Base-by-base conservation (phyloP, 2,888 invertebrate genomes). In the Eucera pruinosa region DNA sequence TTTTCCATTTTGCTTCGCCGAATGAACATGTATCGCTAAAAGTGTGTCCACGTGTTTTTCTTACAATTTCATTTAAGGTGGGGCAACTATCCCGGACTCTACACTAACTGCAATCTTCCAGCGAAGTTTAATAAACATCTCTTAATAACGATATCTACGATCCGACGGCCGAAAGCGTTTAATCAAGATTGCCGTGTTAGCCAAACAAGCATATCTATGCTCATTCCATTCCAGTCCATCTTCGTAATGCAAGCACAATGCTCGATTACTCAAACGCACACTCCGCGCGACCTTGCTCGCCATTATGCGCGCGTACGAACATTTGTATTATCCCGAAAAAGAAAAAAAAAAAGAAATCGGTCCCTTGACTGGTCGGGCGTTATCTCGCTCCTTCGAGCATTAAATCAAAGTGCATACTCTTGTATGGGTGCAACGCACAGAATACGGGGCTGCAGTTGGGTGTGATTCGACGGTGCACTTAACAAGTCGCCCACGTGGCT, bases 401-500 rank as follows among this genome's bases (percentile, higher is more conserved):
- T 80, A 78, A 82, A 84, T 83, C 83, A 73, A 78, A 71, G 76
- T 81, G 78, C 69, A 82, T 76, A 77, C 76, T 77, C 83, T 62
- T 72, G 81, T 80, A 76, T 80, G 73, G 78, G 77, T 79, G 79
- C 71, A 78, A 77, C 64, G 60, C 48, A 52, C 23, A 23, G 79
- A 79, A 68, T 77, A 69, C 64, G 65, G 74, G 79, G 79, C 84
- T 80, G 82, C 82, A 70, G 74, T 74, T 73, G 78, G 81, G 75
- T 73, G 81, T 72, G 84, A 85, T 85, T 83, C 85, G 81, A 85
- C 71, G 76, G 57, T 75, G 85, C 84, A 83, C 80, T 85, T 84
- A 84, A 84, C 83, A 77, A 83, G 80, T 84, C 85, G 84, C 81
- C 81, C 83, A 80, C 83, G 76, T 84, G 84, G 81, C 81, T 80